Evolutionary conservation across 2,113 vertebrate genomes (phyloP).

Genomic region (Oreochromis aureus): DNA sequence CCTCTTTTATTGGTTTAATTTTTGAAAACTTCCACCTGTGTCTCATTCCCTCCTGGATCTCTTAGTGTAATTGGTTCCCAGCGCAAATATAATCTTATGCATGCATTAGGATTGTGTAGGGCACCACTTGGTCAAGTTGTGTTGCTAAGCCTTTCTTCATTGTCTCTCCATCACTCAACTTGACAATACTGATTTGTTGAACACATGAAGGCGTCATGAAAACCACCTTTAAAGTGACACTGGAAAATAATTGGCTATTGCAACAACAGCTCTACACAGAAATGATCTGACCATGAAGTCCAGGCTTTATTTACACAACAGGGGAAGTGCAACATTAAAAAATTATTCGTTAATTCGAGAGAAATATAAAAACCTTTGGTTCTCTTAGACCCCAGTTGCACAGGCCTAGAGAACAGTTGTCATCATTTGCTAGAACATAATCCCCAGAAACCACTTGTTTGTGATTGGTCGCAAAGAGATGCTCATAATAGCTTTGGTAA

Average conservation of each 20-base stretch:
- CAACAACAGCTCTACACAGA: background rate
- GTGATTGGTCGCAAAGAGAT: background rate
- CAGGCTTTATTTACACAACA: background rate
- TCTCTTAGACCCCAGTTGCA: background rate
- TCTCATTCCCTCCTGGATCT: background rate
- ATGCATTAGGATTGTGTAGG: background rate
- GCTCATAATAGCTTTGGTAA: background rate
- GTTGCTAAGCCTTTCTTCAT: background rate
- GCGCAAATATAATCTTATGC: background rate
- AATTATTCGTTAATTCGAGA: rapidly evolving
- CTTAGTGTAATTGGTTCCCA: background rate
- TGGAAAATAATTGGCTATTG: background rate
- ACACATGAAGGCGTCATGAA: background rate
- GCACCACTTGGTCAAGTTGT: background rate
- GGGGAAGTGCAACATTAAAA: background rate
- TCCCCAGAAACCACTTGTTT: background rate
- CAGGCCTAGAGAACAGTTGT: background rate
- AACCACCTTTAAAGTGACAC: background rate
- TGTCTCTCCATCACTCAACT: background rate
- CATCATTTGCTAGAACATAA: background rate
- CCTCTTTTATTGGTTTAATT: background rate
- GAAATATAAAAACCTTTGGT: background rate
- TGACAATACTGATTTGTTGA: background rate
- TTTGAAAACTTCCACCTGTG: background rate
- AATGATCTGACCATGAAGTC: background rate